These are phyloP conservation scores for Taenaris catops DNA, from an alignment of 2,888 invertebrate species.

Conservation along the genomic window DNA sequence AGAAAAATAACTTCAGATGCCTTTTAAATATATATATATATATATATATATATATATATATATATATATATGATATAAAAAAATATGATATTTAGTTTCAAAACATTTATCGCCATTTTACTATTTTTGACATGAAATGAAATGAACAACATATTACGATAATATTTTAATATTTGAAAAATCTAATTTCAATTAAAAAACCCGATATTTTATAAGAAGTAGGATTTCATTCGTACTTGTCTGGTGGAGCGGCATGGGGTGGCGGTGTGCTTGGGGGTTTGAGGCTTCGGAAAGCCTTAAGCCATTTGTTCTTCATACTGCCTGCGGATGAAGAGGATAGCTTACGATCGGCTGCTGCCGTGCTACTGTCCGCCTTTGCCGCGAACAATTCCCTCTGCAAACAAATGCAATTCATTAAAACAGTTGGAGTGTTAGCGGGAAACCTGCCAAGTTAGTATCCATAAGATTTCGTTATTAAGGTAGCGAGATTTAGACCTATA, in stretches of 20 bases:
- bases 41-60: not conserved
- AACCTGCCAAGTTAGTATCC: conserved; percentile 13
- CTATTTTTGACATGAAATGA: conserved; percentile 15
- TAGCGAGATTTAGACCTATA: conserved; percentile 4
- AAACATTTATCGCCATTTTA: conserved; percentile 20
- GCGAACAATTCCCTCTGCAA: conserved; percentile 92
- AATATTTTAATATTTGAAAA: no score
- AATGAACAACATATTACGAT: conserved; percentile 8
- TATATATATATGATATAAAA: conserved; percentile 3
- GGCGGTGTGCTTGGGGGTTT: conserved; percentile 86
- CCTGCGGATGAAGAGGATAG: conserved; percentile 91
- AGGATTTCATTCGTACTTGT: conserved; percentile 52
- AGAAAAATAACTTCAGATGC: not conserved
- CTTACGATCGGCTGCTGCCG: conserved; percentile 88
- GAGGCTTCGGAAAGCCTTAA: conserved; percentile 97
- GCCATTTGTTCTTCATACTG: conserved; percentile 98
- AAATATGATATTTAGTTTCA: no score
- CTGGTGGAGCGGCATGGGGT: conserved; percentile 64
- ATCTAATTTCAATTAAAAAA: no score
- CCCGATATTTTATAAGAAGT: not conserved
- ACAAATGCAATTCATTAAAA: conserved; percentile 26
- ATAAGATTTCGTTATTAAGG: conserved; percentile 11
- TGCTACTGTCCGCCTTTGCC: conserved; percentile 86
- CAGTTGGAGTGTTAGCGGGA: conserved; percentile 9
- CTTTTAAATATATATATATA: not conserved